Evolutionary conservation across 2,797 vertebrate genomes (phyloP).

Genomic region (Momotus momota): DNA sequence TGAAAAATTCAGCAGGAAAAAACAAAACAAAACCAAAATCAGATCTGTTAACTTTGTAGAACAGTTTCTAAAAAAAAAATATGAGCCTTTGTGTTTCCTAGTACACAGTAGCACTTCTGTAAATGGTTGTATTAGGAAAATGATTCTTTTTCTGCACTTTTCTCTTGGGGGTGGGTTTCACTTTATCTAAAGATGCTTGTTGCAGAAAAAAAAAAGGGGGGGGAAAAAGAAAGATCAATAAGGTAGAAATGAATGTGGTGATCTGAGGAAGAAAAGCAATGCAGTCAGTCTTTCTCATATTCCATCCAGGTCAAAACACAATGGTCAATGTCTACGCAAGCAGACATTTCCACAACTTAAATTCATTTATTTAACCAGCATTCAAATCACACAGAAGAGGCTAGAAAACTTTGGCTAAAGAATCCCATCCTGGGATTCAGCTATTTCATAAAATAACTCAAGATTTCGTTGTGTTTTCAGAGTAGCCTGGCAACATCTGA

Average conservation of each 20-base stretch:
- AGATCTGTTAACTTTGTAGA: background rate
- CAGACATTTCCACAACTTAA: background rate
- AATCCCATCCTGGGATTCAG: background rate
- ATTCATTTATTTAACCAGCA: background rate
- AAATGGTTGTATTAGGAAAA: background rate
- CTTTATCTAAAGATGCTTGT: background rate
- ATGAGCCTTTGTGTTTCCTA: constrained; percentile 21
- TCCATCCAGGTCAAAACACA: background rate
- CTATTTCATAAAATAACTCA: background rate
- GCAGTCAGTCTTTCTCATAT: background rate
- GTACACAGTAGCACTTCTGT: background rate
- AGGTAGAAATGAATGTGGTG: background rate
- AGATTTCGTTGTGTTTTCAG: background rate
- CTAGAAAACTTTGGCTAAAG: background rate
- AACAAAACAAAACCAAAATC: background rate
- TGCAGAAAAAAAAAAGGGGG: no score
- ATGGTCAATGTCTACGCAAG: background rate
- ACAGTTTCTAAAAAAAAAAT: background rate
- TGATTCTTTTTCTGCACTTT: no score
- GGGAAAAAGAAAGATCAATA: background rate
- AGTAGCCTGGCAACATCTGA: background rate
- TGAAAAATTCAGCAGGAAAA: constrained; percentile 7
- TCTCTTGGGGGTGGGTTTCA: background rate
- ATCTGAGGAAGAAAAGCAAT: background rate
- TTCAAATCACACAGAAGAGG: background rate